These are phyloP conservation scores for Pemphigus obesinymphae DNA, from an alignment of 1,140 invertebrate genomes.

Conservation along the genomic window DNA sequence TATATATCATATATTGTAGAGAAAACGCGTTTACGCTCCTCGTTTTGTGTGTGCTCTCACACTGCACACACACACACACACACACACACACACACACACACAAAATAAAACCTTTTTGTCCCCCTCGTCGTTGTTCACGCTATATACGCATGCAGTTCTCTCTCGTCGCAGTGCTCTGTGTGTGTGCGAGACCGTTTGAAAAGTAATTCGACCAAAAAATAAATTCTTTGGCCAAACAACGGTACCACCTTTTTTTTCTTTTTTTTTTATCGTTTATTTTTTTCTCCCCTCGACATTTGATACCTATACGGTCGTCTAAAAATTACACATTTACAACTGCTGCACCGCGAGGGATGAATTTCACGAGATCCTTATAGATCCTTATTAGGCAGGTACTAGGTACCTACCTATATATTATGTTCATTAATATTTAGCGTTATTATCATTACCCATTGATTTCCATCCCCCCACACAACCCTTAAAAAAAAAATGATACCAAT, in stretches of 20 bases:
- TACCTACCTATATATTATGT: too few species aligned
- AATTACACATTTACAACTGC: background rate
- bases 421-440: background rate
- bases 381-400: too few species aligned
- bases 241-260: background rate
- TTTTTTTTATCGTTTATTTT: conserved; percentile 4
- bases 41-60: background rate
- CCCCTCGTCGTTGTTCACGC: background rate
- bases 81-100: background rate
- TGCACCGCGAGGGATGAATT: background rate
- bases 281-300: conserved; percentile 26
- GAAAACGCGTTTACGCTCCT: background rate
- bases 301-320: conserved; percentile 27
- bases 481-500: too few species aligned
- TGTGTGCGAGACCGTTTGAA: conserved; percentile 12
- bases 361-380: background rate
- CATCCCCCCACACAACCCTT: background rate
- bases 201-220: conserved; percentile 35
- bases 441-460: background rate
- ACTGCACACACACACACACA: background rate
- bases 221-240: conserved; percentile 34
- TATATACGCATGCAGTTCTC: background rate
- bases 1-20: background rate
- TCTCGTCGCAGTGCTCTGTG: too few species aligned
- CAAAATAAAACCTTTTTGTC: conserved; percentile 17